phyloP scores from a whole-genome alignment of 2,888 invertebrate genomes.

The Cancer borealis region DNA sequence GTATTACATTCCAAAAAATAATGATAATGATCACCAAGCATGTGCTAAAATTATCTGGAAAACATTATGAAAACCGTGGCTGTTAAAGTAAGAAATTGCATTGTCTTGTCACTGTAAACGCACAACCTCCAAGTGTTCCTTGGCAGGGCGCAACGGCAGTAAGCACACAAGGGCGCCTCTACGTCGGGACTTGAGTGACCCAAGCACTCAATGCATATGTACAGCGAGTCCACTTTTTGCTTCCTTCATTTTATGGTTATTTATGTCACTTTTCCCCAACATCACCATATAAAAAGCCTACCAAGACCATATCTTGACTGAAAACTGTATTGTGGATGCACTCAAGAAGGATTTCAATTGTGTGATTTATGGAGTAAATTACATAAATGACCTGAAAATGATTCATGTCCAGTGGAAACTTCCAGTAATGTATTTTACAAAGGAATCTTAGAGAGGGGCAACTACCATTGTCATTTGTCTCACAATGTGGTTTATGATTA shows the following conservation, averaged over 20 bases:
- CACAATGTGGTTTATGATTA: constrained; percentile 23
- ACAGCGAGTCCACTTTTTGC: constrained; percentile 34
- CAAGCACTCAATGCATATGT: constrained; percentile 35
- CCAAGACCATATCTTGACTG: background rate
- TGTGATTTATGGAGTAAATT: background rate
- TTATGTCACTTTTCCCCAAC: constrained; percentile 37
- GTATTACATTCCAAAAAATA: constrained; percentile 45
- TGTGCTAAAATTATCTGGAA: constrained; percentile 37
- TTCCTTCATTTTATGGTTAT: background rate
- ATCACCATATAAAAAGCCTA: background rate
- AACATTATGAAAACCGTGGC: constrained; percentile 37
- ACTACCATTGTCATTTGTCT: constrained; percentile 38
- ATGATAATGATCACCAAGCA: constrained; percentile 52
- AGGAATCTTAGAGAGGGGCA: constrained; percentile 60
- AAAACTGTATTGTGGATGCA: background rate
- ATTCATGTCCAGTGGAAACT: constrained; percentile 22
- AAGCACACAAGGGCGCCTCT: constrained; percentile 41
- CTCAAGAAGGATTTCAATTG: background rate
- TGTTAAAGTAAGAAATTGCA: constrained; percentile 41
- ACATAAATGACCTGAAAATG: constrained; percentile 43
- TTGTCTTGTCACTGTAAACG: background rate
- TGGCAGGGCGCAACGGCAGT: background rate
- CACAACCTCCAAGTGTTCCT: constrained; percentile 14
- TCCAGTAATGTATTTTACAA: constrained; percentile 56
- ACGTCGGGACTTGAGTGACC: constrained; percentile 18